Evolutionary conservation across 2,888 invertebrate genomes (phyloP).

Genomic region (Dolomedes plantarius): DNA sequence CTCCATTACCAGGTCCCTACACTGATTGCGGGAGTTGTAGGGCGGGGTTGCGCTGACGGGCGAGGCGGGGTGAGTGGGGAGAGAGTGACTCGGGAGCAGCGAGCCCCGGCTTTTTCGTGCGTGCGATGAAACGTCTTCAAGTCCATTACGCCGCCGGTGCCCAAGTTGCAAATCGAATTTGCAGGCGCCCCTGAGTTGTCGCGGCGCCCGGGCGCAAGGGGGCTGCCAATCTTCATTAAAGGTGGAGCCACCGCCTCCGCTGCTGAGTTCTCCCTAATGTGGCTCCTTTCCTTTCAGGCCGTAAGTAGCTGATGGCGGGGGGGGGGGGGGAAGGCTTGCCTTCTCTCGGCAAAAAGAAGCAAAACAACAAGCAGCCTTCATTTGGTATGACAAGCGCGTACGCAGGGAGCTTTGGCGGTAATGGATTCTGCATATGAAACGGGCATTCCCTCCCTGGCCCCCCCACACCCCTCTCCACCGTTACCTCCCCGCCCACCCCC

Average conservation of each 20-base stretch:
- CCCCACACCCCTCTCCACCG: not conserved
- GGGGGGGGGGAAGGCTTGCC: not conserved
- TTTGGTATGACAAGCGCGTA: slow-evolving; percentile 71
- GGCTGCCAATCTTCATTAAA: slow-evolving; percentile 54
- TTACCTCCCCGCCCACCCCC: not conserved
- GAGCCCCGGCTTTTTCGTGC: slow-evolving; percentile 69
- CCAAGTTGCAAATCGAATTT: slow-evolving; percentile 71
- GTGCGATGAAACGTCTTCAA: slow-evolving; percentile 72
- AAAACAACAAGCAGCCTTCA: slow-evolving; percentile 69
- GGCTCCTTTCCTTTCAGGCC: slow-evolving; percentile 61
- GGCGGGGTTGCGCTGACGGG: not conserved
- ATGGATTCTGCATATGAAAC: slow-evolving; percentile 72
- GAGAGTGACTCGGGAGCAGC: slow-evolving; percentile 2
- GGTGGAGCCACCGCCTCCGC: not conserved
- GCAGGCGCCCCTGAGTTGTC: slow-evolving; percentile 47
- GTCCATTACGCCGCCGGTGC: slow-evolving; percentile 71
- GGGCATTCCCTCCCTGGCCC: slow-evolving; percentile 60
- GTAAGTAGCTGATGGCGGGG: slow-evolving; percentile 53
- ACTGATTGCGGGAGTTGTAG: slow-evolving; percentile 62
- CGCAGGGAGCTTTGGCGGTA: slow-evolving; percentile 49
- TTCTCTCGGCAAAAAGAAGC: slow-evolving; percentile 40
- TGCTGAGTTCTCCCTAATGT: slow-evolving; percentile 34
- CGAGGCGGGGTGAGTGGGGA: slow-evolving; percentile 10
- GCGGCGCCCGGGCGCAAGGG: slow-evolving; percentile 29
- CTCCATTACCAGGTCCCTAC: slow-evolving; percentile 20